These are phyloP conservation scores for Pollenia labialis DNA, from an alignment of 2,888 invertebrate species.

Conservation along the genomic window DNA sequence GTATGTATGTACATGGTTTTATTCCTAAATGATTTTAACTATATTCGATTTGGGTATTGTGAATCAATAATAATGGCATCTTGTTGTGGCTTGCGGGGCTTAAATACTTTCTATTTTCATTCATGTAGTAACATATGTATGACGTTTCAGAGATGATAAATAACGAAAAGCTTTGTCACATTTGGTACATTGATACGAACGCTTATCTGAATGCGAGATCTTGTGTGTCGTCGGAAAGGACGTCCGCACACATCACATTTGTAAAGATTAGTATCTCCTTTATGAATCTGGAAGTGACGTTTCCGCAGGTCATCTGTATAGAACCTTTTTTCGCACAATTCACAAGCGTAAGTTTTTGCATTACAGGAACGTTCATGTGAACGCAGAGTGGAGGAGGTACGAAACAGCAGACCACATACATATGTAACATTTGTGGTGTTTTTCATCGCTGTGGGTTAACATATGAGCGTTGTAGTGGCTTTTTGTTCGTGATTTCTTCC, in stretches of 20 bases:
- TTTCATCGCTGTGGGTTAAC: constrained; percentile 67
- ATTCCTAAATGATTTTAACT: too few species aligned
- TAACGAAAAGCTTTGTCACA: constrained; percentile 82
- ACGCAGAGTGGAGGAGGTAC: constrained; percentile 77
- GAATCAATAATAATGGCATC: too few species aligned
- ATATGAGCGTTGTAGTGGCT: constrained; percentile 69
- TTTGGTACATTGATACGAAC: constrained; percentile 80
- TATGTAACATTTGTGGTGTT: constrained; percentile 62
- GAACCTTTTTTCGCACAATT: constrained; percentile 81
- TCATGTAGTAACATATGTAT: too few species aligned
- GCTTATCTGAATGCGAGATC: constrained; percentile 80
- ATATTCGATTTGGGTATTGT: too few species aligned
- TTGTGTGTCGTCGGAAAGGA: constrained; percentile 81
- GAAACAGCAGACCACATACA: constrained; percentile 69
- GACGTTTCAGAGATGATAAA: constrained; percentile 82
- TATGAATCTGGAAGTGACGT: constrained; percentile 82
- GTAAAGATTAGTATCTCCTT: constrained; percentile 82
- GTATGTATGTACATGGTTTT: too few species aligned
- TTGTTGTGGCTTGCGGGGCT: too few species aligned
- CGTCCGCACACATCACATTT: constrained; percentile 81
- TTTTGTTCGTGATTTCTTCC: constrained; percentile 62
- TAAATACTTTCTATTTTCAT: too few species aligned
- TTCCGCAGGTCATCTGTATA: constrained; percentile 83
- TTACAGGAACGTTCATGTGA: constrained; percentile 79
- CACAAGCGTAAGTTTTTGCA: constrained; percentile 80